A percentile compares a stretch with the other conserved stretches of the same genome.
Evolutionary conservation across 2,797 vertebrate genomes (phyloP).

Genomic region (Eupleurogrammus muticus): DNA sequence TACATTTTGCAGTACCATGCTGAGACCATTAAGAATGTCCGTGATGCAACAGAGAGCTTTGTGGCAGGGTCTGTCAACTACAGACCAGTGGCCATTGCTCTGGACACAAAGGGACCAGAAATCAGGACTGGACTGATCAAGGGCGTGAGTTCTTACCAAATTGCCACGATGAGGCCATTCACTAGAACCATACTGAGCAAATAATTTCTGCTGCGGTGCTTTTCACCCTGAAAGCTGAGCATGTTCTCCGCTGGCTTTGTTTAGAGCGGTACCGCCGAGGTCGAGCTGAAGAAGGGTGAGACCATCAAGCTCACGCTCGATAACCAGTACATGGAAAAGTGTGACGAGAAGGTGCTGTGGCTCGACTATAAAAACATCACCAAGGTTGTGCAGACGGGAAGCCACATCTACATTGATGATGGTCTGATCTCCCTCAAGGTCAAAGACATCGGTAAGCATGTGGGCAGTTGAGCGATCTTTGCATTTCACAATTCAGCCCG

Average conservation of each 20-base stretch:
- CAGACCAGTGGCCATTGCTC: conserved; percentile 94
- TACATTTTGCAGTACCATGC: conserved; percentile 89
- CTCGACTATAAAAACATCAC: conserved; percentile 97
- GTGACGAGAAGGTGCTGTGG: conserved; percentile 93
- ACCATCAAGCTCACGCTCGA: conserved; percentile 92
- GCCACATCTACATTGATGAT: conserved; percentile 93
- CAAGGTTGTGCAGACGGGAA: conserved; percentile 90
- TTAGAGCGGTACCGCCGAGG: conserved; percentile 96
- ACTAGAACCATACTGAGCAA: not conserved
- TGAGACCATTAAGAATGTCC: conserved; percentile 96
- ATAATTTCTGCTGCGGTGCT: not conserved
- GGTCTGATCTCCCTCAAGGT: conserved; percentile 95
- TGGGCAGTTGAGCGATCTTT: not conserved
- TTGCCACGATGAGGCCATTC: not conserved
- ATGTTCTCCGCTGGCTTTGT: not conserved
- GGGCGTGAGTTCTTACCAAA: conserved; percentile 87
- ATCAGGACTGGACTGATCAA: conserved; percentile 98
- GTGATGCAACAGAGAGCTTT: conserved; percentile 93
- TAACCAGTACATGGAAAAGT: conserved; percentile 91
- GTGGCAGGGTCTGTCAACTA: conserved; percentile 90
- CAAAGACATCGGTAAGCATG: conserved; percentile 88
- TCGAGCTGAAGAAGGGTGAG: conserved; percentile 92
- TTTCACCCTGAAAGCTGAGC: not conserved
- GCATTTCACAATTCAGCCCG: not conserved
- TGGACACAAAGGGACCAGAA: conserved; percentile 99